Percentiles rank a stretch among this genome's conserved stretches.
Conservation (phyloP, 2,797 vertebrate genomes). For the Myoxocephalus aenaeus region DNA sequence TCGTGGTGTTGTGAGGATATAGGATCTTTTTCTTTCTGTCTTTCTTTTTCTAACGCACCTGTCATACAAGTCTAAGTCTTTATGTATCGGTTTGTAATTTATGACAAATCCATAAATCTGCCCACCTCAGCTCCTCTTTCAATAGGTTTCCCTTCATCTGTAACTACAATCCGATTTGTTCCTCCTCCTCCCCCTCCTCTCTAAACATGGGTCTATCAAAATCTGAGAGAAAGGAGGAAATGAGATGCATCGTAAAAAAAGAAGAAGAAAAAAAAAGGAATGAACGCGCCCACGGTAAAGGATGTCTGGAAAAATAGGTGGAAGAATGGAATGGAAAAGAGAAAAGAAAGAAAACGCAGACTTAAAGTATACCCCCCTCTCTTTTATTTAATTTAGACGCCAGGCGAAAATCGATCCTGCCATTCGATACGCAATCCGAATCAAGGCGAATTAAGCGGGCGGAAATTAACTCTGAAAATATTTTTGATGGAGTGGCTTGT, state of each 20-base stretch:
- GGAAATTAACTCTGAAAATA: constrained; percentile 98
- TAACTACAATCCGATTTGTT: constrained; percentile 76
- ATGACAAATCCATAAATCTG: constrained; percentile 79
- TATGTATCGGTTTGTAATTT: constrained; percentile 68
- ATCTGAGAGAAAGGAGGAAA: constrained; percentile 81
- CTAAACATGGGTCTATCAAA: constrained; percentile 80
- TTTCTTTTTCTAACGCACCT: constrained; percentile 31
- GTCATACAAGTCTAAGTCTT: constrained; percentile 43
- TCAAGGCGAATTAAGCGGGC: constrained; percentile 95
- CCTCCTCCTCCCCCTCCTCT: constrained; percentile 56
- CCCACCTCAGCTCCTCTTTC: constrained; percentile 70
- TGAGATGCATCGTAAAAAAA: constrained; percentile 81
- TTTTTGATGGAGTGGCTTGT: constrained; percentile 97
- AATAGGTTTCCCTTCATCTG: constrained; percentile 74
- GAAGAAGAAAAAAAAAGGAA: constrained; percentile 75
- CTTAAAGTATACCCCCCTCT: constrained; percentile 88
- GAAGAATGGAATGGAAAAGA: constrained; percentile 80
- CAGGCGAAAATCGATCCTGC: constrained; percentile 96
- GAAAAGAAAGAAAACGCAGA: constrained; percentile 88
- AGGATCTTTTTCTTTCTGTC: constrained; percentile 11
- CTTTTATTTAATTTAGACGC: constrained; percentile 96
- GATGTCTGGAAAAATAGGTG: constrained; percentile 82
- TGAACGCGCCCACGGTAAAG: constrained; percentile 77
- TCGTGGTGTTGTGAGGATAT: constrained; percentile 37
- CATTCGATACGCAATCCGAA: constrained; percentile 96